Base-by-base conservation (phyloP, 2,888 invertebrate species). In the Hirtodrosophila alboralis region DNA sequence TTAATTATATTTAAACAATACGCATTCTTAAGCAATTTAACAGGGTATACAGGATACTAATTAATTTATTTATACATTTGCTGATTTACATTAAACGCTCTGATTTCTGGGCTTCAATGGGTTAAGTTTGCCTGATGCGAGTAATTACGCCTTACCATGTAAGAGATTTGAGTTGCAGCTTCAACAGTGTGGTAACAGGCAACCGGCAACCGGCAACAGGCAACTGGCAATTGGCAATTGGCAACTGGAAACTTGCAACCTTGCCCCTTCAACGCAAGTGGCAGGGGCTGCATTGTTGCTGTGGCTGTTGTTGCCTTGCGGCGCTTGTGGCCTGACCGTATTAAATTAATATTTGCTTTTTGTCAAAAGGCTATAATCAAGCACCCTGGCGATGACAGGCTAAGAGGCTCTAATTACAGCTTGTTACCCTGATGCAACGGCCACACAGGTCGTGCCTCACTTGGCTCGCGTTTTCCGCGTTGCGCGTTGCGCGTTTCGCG, bases 331-430 rank as follows among this genome's bases (percentile, higher is more conserved):
- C 70, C 70, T 63, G 60, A 56, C 63, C 76, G 84, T 86, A 88
- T 87, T 85, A 87, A 89, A 90, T 89, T 88, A 90, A 90, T 90
- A 90, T 90, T 90, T 90, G 87, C 90, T 89, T 89, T 86, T 85
- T 74, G 87, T 80, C 80, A 88, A 86, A 84, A 86, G 84, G 85
- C 89, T 90, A 87, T 90, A 90, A 88, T 88, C 88, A 88, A 87
- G 86, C 80, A 84, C 83, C 79, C 77, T 87, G 87, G 88, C 89
- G 90, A 90, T 90, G 90, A 90, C 89, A 89, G 89, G 88, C 88
- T 90, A 90, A 90, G 87, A 87, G 90, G 81, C 86, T 88, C 87
- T 90, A 90, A 90, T 90, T 90, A 88, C 89, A 89, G 83, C 89
- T 89, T 89, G 88, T 88, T 88, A 84, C 68, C 79, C 74, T 80